phyloP scores from a whole-genome alignment of 2,797 vertebrate species.

The Myotis daubentonii region DNA sequence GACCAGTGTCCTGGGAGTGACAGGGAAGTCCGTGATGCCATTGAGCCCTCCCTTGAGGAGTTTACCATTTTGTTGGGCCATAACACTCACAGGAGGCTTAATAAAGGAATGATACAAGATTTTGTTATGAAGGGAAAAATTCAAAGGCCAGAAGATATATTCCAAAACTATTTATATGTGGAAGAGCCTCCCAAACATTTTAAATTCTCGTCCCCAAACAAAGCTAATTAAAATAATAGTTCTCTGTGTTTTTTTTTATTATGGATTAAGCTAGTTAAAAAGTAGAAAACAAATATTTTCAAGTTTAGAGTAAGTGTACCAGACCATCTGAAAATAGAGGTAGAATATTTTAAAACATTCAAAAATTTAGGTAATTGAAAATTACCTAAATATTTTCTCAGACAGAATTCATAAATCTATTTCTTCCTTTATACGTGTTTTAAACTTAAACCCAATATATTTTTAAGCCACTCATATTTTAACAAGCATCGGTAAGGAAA shows the following conservation, averaged over 20 bases:
- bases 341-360: not conserved
- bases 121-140: not conserved
- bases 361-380: not conserved
- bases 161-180: not conserved
- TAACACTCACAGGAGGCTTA: not conserved
- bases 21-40: not conserved
- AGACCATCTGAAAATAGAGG: not conserved
- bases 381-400: not conserved
- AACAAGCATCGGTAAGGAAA: not conserved
- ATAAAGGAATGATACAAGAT: not conserved
- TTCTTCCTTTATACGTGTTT: not conserved
- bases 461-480: constrained; percentile 33
- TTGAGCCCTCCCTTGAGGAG: not conserved
- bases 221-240: not conserved
- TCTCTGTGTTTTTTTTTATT: not conserved
- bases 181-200: not conserved
- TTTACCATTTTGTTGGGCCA: not conserved
- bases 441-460: not conserved
- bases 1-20: too few species aligned
- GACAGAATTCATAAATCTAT: not conserved
- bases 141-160: not conserved
- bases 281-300: not conserved
- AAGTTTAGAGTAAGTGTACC: not conserved
- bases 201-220: not conserved
- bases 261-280: not conserved